Conservation (phyloP, 2,113 vertebrate species). For the Dolichotis patagonum region DNA sequence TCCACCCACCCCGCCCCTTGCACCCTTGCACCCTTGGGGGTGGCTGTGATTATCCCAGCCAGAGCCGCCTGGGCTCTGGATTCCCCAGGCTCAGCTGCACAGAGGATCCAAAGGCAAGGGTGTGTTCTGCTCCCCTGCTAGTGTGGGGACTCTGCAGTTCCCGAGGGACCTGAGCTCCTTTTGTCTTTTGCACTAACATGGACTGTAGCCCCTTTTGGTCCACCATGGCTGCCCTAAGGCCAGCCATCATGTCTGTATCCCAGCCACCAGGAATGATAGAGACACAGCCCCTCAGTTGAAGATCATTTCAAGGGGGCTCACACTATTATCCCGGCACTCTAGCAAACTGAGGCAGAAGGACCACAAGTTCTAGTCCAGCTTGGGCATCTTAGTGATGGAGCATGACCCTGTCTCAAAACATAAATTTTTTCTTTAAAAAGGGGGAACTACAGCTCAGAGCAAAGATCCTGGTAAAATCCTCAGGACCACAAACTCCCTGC, state of each 20-base stretch:
- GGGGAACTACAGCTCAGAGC: too few species aligned
- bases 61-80: too few species aligned
- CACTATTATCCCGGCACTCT: neutral
- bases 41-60: neutral
- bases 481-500: neutral
- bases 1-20: neutral
- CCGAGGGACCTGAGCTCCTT: neutral
- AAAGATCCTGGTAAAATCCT: too few species aligned
- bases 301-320: neutral
- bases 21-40: neutral
- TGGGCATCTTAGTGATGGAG: neutral
- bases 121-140: neutral
- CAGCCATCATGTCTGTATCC: neutral
- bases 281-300: neutral
- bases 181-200: neutral
- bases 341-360: neutral
- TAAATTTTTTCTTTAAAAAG: too few species aligned
- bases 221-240: neutral
- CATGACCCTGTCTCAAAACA: neutral
- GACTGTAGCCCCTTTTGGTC: neutral
- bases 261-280: neutral
- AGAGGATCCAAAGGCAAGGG: neutral
- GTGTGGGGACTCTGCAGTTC: rapidly evolving
- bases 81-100: neutral
- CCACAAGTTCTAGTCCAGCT: neutral